Base-by-base conservation (phyloP, 2,888 invertebrate species). In the Apodemia zela region DNA sequence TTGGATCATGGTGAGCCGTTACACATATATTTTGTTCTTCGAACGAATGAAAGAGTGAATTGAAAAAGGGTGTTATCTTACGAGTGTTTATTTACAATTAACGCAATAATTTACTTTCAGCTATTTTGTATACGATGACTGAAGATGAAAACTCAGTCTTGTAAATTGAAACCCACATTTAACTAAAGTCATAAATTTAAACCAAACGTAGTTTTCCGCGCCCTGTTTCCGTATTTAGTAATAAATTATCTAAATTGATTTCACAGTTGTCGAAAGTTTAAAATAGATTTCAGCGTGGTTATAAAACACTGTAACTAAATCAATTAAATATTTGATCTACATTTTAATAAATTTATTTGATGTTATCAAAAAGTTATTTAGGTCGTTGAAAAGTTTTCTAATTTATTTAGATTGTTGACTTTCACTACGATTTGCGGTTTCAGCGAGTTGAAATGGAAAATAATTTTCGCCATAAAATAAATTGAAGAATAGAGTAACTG, bases 351-450 rank as follows among this genome's bases (percentile, higher is more conserved):
- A 79, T 78, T 79, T 71, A 76, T 75, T 75, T 74, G 74, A 73
- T 73, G 75, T 74, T 82, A 81, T 83, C 80, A 75, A 72, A 79
- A 77, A 76, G 76, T 72, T 70, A 75, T 75, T 80, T 80, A 80
- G 79, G 73, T 45, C 10, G 78, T 81, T 75, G 42, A 5, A 15
- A 42, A 15, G 15, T 42, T 42, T 42, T 42, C 42, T 42, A 42
- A 42, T 15, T 42, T 42, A 42, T 42, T 42, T 42, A 42, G 13
- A 42, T 0, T 15, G 5, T 42, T 42, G 5, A 42, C 42, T 42
- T 15, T 42, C 15, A 15, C 42, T 13, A 13, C 13, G 42, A 5
- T 15, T 42, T 42, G 15, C 4, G 42, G 15, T 4, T 42, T 13
- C 42, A 2, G 5, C 6, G 42, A 15, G 15, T 42, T 15, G 42